Base-by-base conservation (phyloP, 2,888 invertebrate genomes). In the Zaprionus lineosus region DNA sequence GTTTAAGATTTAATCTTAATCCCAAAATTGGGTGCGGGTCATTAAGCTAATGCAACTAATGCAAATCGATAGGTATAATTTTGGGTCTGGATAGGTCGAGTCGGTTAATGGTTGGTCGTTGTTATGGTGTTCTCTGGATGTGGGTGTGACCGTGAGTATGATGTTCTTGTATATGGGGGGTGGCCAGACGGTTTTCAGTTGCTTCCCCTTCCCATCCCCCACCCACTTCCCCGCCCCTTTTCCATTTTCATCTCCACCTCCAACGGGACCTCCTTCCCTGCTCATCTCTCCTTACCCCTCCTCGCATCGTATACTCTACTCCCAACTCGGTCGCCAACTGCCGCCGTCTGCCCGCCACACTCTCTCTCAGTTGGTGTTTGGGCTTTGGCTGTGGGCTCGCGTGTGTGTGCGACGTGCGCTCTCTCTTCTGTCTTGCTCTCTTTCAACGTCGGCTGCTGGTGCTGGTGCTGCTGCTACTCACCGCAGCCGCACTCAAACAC, bases 401-500 rank as follows among this genome's bases (percentile, higher is more conserved):
- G 77, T 76, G 83, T 78, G 76, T 78, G 78, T 79, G 76, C 76
- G 83, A 79, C 68, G 74, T 53, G 70, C 76, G 52, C 78, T 76
- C 71, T 70, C 72, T 64, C 58, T 53, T 50, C 62, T 73, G 41
- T 63, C 68, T 72, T 57, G 34, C 56, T 70, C 67, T 62, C 74
- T 55, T 28, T 52, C 59, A 40, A 53, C 53, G 44, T 48, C 55
- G 33, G 65, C 37, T 37, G 43, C 47, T 43, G 40, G 41, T 48
- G 57, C 36, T 51, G 53, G 46, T 64, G 51, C 14, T 58, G 50
- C 28, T 64, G 64, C 43, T 66, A 48, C 69, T 77, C 83, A 73
- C 66, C 78, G 72, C 69, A 69, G 83, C 79, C 77, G 71, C 79
- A 78, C 74, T 78, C 77, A 77, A 82, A 77, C 79, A 77, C 79